phyloP scores from a whole-genome alignment of 2,113 vertebrate species.

The Vanacampus margaritifer region DNA sequence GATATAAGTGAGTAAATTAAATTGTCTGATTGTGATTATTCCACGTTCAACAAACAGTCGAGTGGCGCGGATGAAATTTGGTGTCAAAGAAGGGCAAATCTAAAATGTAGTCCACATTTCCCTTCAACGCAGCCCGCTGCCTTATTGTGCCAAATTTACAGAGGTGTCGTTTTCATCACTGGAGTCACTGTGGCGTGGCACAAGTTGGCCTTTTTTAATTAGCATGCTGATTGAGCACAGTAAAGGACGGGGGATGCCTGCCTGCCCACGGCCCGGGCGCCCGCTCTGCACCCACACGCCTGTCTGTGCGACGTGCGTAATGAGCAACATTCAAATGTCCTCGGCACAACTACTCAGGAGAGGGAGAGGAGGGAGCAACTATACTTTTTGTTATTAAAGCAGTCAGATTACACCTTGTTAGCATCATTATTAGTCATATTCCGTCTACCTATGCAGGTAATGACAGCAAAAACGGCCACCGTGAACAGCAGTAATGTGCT shows the following conservation, averaged over 20 bases:
- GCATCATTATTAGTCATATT: neutral
- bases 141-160: constrained; percentile 60
- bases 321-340: constrained; percentile 58
- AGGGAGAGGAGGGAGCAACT: constrained; percentile 10
- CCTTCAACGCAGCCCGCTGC: constrained; percentile 43
- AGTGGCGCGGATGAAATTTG: constrained; percentile 7
- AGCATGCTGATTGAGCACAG: constrained; percentile 63
- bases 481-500: constrained; percentile 33
- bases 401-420: neutral
- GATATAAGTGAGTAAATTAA: constrained; percentile 10
- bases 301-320: constrained; percentile 23
- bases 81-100: constrained; percentile 26
- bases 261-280: constrained; percentile 49
- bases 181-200: constrained; percentile 65
- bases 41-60: neutral
- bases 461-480: neutral
- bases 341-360: constrained; percentile 27
- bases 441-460: neutral
- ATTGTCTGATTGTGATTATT: neutral
- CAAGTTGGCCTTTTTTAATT: constrained; percentile 72
- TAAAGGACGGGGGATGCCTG: constrained; percentile 57
- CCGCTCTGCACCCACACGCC: constrained; percentile 40
- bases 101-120: constrained; percentile 6
- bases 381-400: constrained; percentile 3
- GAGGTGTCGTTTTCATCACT: constrained; percentile 73